A percentile compares a stretch with the other conserved stretches of the same genome.
phyloP scores from a whole-genome alignment of 2,797 vertebrate genomes.

The Crossoptilon crossoptilon region DNA sequence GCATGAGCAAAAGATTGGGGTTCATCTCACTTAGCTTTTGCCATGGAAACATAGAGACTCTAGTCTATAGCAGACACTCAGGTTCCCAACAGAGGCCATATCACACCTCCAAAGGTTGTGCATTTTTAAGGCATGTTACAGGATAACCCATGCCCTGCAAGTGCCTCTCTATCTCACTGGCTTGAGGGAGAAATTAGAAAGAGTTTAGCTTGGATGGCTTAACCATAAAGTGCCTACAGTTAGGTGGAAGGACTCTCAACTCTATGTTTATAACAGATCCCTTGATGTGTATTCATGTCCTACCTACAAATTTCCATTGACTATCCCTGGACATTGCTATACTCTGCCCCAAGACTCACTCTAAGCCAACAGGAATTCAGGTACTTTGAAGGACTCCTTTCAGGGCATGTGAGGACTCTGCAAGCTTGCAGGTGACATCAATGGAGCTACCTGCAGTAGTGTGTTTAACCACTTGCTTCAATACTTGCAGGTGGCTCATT shows the following conservation, averaged over 20 bases:
- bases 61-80: neutral
- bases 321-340: neutral
- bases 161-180: neutral
- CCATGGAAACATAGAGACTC: neutral
- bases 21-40: neutral
- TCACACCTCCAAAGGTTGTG: neutral
- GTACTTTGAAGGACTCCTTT: neutral
- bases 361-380: neutral
- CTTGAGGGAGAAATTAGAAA: neutral
- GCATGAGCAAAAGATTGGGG: neutral
- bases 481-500: neutral
- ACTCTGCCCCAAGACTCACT: neutral
- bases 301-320: neutral
- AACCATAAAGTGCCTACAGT: neutral
- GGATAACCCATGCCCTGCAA: neutral
- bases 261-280: neutral
- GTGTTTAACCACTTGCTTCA: neutral
- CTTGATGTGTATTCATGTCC: neutral
- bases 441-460: neutral
- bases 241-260: neutral
- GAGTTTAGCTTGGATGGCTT: neutral
- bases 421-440: neutral
- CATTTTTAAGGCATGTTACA: neutral
- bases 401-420: neutral
- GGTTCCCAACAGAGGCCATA: neutral